These are phyloP conservation scores for Euplexia lucipara DNA, from an alignment of 2,888 invertebrate genomes.

Conservation along the genomic window DNA sequence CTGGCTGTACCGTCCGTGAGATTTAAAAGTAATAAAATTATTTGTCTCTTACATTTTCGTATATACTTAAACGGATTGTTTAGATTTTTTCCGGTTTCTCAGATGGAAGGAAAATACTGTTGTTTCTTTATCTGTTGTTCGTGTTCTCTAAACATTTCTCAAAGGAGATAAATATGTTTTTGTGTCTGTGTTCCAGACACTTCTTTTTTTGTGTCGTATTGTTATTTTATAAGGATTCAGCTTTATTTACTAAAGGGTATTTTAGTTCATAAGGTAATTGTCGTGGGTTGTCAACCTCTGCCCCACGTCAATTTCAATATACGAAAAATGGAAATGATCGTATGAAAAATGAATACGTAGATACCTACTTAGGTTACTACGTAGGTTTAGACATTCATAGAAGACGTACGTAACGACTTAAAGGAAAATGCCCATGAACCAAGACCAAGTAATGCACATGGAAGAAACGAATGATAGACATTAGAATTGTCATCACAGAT, in stretches of 20 bases:
- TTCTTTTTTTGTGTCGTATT: neutral
- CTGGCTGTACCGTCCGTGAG: slow-evolving; percentile 71
- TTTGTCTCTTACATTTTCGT: slow-evolving; percentile 59
- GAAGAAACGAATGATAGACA: too few relatives aligned
- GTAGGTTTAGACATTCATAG: too few relatives aligned
- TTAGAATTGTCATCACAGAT: too few relatives aligned
- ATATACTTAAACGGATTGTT: slow-evolving; percentile 51
- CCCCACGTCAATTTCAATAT: neutral
- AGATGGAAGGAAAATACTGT: slow-evolving; percentile 17
- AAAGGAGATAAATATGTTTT: slow-evolving; percentile 1
- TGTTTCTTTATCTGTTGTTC: slow-evolving; percentile 3
- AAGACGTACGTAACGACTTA: too few relatives aligned
- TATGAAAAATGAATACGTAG: too few relatives aligned
- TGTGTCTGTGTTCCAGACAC: neutral
- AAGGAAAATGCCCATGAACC: too few relatives aligned
- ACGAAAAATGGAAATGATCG: too few relatives aligned
- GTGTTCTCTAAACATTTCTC: neutral
- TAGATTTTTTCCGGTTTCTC: slow-evolving; percentile 25
- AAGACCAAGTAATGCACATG: too few relatives aligned
- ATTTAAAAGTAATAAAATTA: slow-evolving; percentile 80
- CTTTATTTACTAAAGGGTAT: neutral
- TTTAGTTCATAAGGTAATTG: neutral
- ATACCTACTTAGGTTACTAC: too few relatives aligned
- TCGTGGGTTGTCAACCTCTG: neutral
- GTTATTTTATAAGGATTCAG: neutral